Base-by-base conservation (phyloP, 2,797 vertebrate genomes). In the Amazonetta brasiliensis region DNA sequence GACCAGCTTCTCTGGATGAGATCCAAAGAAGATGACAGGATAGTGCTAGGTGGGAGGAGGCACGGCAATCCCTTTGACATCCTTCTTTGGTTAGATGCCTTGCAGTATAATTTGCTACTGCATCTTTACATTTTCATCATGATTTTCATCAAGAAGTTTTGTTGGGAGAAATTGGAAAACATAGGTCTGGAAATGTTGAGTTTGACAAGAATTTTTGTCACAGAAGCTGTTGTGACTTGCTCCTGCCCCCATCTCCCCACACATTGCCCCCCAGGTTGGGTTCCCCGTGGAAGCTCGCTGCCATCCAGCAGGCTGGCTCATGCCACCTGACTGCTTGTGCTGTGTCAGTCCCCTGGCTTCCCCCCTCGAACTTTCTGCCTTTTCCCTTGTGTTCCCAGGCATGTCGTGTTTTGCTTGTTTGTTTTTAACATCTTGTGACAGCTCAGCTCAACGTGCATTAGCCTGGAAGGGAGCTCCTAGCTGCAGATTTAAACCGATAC, bases 11-110 rank as follows among this genome's bases (percentile, higher is more conserved):
- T 6, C 39, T 0, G 4, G 39, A 4, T 9, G 48, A 48, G 76
- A 2, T 0, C 80, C 41, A 0, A 1, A 54, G 50, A 0, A 1
- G 12, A 31, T 22, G 12, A 4, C 2, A 6, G 69, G 58, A 67
- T 58, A 50, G 81, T 19, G 15, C 7, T 15, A 19, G 81, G 50
- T 5, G 10, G 54, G 28, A 60, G 23, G 31, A 28, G 54, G 48
- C 11, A 9, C 17, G 54, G 19, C 77, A 21, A 3, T 35, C 30
- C 64, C 60, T 22, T 14, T 37, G 68, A 4, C 22, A 3, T 30
- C 19, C 0, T 33, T 19, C 18, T 1, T 4, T 3, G 2, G 1
- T 11, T 50, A 20, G 13, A 9, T 1, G 19, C 3, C 2, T 2
- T 33, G 52, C 52, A 37, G 35, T 1, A 3, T 4, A 10, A 8